Percentiles rank a stretch among this genome's conserved stretches.
Evolutionary conservation across 2,888 invertebrate genomes (phyloP).

Genomic region (Andrena fulva): DNA sequence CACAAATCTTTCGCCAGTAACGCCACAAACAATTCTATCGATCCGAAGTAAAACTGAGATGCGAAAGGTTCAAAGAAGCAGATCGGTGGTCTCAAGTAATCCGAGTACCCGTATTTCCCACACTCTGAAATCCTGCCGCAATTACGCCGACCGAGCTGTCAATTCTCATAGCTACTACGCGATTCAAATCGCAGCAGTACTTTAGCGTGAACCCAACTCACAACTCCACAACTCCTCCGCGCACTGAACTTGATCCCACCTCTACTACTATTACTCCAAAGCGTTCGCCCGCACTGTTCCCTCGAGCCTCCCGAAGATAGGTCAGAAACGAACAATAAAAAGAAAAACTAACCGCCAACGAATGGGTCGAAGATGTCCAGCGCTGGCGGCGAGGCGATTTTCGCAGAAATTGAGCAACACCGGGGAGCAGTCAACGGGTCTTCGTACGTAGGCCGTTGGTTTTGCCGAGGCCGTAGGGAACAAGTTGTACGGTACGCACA

Average conservation of each 20-base stretch:
- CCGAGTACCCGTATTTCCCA: too few species aligned
- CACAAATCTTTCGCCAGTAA: neutral
- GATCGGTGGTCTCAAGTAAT: neutral
- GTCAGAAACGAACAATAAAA: neutral
- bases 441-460: constrained; percentile 19
- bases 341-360: constrained; percentile 24
- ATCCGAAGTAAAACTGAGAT: too few species aligned
- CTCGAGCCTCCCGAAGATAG: neutral
- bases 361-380: constrained; percentile 25
- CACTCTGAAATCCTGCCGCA: neutral
- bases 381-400: constrained; percentile 37
- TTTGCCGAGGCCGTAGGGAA: constrained; percentile 36
- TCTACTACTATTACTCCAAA: neutral
- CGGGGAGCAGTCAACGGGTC: constrained; percentile 37
- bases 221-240: constrained; percentile 1
- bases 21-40: neutral
- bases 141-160: neutral
- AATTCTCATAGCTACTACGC: neutral
- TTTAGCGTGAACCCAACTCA: neutral
- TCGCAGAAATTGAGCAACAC: constrained; percentile 48
- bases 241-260: constrained; percentile 12
- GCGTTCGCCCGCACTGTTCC: constrained; percentile 2
- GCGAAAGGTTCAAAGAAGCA: neutral
- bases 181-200: neutral
- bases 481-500: constrained; percentile 46